These are phyloP conservation scores for Drosophila kohkoa DNA, from an alignment of 1,140 invertebrate genomes.

Conservation along the genomic window DNA sequence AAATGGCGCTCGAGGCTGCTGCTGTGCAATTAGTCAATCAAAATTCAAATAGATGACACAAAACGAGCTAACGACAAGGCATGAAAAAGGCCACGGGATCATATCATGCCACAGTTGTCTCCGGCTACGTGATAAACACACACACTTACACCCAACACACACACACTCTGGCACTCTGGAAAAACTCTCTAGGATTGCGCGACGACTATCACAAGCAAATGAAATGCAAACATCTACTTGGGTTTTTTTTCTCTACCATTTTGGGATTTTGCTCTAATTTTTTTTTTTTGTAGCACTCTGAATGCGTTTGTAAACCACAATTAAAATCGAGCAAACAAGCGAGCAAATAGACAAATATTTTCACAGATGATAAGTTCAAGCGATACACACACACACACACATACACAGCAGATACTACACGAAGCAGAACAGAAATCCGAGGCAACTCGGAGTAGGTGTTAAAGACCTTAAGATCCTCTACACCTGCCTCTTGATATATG, in stretches of 20 bases:
- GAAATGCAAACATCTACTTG: constrained; percentile 62
- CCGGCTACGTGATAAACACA: constrained; percentile 73
- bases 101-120: constrained; percentile 52
- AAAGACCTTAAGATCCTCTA: constrained; percentile 72
- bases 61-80: constrained; percentile 54
- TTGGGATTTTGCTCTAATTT: constrained; percentile 81
- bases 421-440: neutral
- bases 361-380: constrained; percentile 82
- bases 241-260: constrained; percentile 27
- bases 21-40: constrained; percentile 81
- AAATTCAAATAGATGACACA: constrained; percentile 79
- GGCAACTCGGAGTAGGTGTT: constrained; percentile 62
- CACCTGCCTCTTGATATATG: constrained; percentile 50
- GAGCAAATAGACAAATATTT: constrained; percentile 79
- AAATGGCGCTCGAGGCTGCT: constrained; percentile 50
- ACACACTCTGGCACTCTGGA: neutral
- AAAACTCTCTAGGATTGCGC: constrained; percentile 24
- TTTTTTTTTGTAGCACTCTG: constrained; percentile 48
- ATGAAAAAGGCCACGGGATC: constrained; percentile 81
- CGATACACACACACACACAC: neutral
- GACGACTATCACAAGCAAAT: constrained; percentile 35
- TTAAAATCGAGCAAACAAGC: constrained; percentile 75
- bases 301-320: constrained; percentile 59
- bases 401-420: neutral
- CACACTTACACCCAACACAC: constrained; percentile 32